A percentile compares a stretch with the other conserved stretches of the same genome.
Evolutionary conservation across 2,113 vertebrate species (phyloP).

Genomic region (Euleptes europaea): DNA sequence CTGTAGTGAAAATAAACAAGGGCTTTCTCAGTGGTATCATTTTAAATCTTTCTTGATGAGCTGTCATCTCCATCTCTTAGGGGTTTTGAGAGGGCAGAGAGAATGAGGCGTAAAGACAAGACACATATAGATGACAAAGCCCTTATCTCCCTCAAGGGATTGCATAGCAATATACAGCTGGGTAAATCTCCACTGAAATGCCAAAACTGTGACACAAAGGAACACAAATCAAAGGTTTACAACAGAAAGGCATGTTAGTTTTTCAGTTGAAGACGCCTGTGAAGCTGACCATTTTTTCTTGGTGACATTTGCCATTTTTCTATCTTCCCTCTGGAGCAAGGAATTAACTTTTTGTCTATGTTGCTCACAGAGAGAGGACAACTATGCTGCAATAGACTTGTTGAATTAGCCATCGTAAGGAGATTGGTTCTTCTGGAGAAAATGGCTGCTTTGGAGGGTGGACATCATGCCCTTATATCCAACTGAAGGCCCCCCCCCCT

Average conservation of each 20-base stretch:
- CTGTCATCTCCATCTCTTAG: conserved; percentile 40
- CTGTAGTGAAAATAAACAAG: conserved; percentile 42
- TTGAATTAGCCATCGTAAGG: not conserved
- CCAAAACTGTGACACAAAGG: conserved; percentile 34
- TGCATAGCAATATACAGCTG: conserved; percentile 37
- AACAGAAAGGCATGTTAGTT: conserved; percentile 24
- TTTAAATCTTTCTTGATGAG: conserved; percentile 41
- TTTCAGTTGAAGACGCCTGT: conserved; percentile 24
- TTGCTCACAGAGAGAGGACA: not conserved
- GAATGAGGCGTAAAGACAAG: conserved; percentile 26
- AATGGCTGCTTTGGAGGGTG: no score
- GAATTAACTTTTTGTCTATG: conserved; percentile 17
- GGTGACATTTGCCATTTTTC: not conserved
- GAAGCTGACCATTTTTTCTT: conserved; percentile 2
- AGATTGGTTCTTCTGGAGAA: no score
- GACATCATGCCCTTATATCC: no score
- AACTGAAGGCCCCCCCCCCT: no score
- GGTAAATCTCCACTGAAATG: conserved; percentile 29
- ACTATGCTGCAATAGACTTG: not conserved
- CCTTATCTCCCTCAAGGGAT: conserved; percentile 28
- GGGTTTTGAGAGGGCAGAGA: conserved; percentile 8
- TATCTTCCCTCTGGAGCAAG: conserved; percentile 8
- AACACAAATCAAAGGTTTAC: conserved; percentile 40
- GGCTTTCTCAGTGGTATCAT: conserved; percentile 40
- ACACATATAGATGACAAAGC: conserved; percentile 20